These are phyloP conservation scores for Bettongia penicillata DNA, from an alignment of 2,113 vertebrate species.

Conservation along the genomic window DNA sequence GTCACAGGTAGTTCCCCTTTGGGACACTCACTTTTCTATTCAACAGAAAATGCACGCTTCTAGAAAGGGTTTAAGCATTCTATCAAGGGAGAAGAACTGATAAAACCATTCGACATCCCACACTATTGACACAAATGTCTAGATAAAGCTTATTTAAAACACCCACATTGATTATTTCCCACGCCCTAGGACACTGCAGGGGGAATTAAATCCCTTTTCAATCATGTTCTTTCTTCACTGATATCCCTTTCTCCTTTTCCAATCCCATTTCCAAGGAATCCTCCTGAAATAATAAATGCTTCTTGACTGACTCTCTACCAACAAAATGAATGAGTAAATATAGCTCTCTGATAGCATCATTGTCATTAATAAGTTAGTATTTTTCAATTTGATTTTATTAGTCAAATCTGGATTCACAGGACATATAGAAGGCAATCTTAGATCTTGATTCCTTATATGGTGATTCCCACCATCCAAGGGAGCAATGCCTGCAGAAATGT, in stretches of 20 bases:
- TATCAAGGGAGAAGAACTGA: background rate
- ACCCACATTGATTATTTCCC: background rate
- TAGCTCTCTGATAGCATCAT: background rate
- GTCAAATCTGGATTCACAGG: background rate
- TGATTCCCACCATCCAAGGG: background rate
- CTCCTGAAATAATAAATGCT: background rate
- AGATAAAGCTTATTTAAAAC: slow-evolving; percentile 54
- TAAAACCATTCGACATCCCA: background rate
- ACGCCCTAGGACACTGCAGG: background rate
- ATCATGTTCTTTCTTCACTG: background rate
- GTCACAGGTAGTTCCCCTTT: background rate
- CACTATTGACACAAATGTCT: background rate
- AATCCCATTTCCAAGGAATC: background rate
- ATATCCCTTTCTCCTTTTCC: background rate
- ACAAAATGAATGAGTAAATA: background rate
- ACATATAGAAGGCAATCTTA: background rate
- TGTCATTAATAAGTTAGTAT: background rate
- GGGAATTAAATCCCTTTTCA: background rate
- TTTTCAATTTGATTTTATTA: background rate
- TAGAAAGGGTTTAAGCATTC: slow-evolving; percentile 23
- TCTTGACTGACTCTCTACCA: background rate
- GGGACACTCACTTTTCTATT: background rate
- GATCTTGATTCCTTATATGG: background rate
- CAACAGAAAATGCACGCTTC: background rate
- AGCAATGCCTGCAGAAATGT: background rate